Base-by-base conservation (phyloP, 2,113 vertebrate genomes). In the Notarius quadriscutis region DNA sequence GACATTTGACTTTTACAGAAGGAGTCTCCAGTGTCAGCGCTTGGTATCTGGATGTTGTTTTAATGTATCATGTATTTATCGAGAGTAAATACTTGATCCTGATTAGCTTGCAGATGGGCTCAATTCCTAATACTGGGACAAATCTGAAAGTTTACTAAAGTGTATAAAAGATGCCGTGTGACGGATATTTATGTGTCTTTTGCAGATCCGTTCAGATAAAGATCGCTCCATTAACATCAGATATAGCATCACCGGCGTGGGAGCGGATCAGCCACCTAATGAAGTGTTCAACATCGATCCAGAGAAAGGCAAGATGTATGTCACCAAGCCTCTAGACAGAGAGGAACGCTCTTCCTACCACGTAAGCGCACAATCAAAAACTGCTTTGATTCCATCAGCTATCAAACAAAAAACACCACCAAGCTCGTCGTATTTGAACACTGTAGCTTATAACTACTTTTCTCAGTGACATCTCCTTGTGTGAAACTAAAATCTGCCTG, bases 171-270 rank as follows among this genome's bases (percentile, higher is more conserved):
- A 30, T 4, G 3, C 50, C 22, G 50, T 9, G 12, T 57, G 51
- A 55, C 14, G 6, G 80, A 22, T 82, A 22, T 25, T 65, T 41
- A 18, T 2, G 2, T 71, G 14, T 48, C 9, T n/a, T 9, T 87
- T 87, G 81, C 95, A 99, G 98, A 99, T 99, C 90, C 97, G 98
- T 14, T 99, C 98, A 0, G 98, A 99, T 92, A 98, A 99, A 89
- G 98, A 99, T 94, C 96, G 98, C 0, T 99, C 99, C 94, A 99
- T 98, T 94, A 96, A 99, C 95, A 99, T 98, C 0, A 97, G 98
- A 0, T 92, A 92, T 80, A 83, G 78, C 79, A 90, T 92, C 72
- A 89, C 88, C 7, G 91, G 91, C n/a, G 50, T 72, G 17, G 91
- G 89, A 4, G 90, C 90, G n/a, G 87, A 91, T 82, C 63, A 89